Base-by-base conservation (phyloP, 2,888 invertebrate species). In the Xanthia icteritia region DNA sequence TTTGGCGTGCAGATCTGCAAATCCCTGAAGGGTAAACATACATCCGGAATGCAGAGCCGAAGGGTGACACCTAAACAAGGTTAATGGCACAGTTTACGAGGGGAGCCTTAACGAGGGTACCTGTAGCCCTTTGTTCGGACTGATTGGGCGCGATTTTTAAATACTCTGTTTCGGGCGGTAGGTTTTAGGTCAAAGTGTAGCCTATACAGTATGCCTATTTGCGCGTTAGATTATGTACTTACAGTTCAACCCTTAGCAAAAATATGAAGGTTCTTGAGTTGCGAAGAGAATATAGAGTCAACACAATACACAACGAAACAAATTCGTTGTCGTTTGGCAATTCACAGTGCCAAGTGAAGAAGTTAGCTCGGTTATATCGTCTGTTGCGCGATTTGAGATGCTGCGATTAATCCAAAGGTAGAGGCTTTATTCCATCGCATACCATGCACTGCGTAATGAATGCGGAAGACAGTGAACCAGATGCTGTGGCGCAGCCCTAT, bases 41-140 rank as follows among this genome's bases (percentile, higher is more conserved):
- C 79, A 84, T 80, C 56, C 68, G 76, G 82, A 82, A 85, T 87
- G 84, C 88, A 87, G 65, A 73, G 79, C 79, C 77, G 81, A 61
- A 80, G 90, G 91, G 91, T 87, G 89, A 90, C 89, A 90, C 86
- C 87, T 85, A 90, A 93, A 92, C 85, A 92, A 90, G 92, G 93
- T 93, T 93, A 93, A 93, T 93, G 90, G 93, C 92, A 89, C 92
- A 90, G 88, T 87, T 89, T 88, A 87, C 83, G 76, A 86, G 82
- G 88, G 89, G 85, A 71, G 68, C 61, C 60, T 73, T 86, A 86
- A 86, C 83, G 75, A 84, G 83, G 74, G 83, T 85, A 86, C 74
- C 86, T 74, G 68, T 77, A 77, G 73, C 89, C 92, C 90, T 90
- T 90, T 91, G 90, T 91, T 83, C 82, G 67, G 71, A 77, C 87